Conservation (phyloP, 2,888 invertebrate species). For the Nymphalis c-album region DNA sequence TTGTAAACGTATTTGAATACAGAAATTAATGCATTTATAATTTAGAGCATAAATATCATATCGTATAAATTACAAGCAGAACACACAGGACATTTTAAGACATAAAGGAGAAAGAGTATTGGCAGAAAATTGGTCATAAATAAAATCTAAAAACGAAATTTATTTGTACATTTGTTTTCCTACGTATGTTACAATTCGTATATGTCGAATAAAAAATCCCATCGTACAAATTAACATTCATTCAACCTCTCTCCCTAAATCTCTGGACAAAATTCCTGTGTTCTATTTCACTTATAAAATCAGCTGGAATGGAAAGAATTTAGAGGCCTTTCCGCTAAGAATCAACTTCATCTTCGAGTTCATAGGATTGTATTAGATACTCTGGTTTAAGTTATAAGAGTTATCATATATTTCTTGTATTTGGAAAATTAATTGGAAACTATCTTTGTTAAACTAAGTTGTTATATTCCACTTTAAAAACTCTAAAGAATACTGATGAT, state of each 20-base stretch:
- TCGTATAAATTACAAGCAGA: too few species aligned
- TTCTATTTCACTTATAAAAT: slow-evolving; percentile 45
- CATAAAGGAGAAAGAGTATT: too few species aligned
- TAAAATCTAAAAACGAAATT: too few species aligned
- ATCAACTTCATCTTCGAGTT: slow-evolving; percentile 58
- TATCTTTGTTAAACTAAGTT: too few species aligned
- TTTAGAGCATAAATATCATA: too few species aligned
- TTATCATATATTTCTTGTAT: neutral
- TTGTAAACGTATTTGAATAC: too few species aligned
- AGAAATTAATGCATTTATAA: too few species aligned
- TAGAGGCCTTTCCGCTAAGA: slow-evolving; percentile 51
- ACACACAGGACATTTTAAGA: too few species aligned
- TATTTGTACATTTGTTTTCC: neutral
- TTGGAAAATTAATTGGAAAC: too few species aligned
- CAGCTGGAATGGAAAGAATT: slow-evolving; percentile 33
- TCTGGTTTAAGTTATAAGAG: slow-evolving; percentile 36
- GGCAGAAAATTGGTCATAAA: too few species aligned
- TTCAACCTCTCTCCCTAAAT: neutral
- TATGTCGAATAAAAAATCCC: neutral
- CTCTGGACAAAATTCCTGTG: slow-evolving; percentile 46
- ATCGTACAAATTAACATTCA: slow-evolving; percentile 39
- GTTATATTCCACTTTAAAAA: too few species aligned
- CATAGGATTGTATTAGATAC: slow-evolving; percentile 51
- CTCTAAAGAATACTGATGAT: too few species aligned
- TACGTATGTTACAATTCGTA: neutral